These are phyloP conservation scores for Achatina immaculata DNA, from an alignment of 1,140 invertebrate genomes.

Conservation along the genomic window DNA sequence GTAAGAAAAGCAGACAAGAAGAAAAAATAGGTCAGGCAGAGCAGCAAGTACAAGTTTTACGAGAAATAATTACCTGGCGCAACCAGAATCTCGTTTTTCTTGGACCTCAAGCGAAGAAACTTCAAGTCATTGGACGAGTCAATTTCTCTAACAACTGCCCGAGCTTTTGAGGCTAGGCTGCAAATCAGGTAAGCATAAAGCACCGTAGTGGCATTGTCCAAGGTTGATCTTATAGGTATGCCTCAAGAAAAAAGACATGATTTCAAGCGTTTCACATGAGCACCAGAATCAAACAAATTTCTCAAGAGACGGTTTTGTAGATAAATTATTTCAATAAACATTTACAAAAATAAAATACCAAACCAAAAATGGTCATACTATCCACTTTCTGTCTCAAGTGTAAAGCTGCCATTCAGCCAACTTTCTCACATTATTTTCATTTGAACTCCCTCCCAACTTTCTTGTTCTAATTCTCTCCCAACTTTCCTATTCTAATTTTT, in stretches of 20 bases:
- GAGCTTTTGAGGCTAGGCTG: conserved; percentile 91
- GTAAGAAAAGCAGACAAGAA: too few relatives aligned
- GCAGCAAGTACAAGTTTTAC: background rate
- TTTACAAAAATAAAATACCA: background rate
- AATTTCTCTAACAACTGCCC: conserved; percentile 92
- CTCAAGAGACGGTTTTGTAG: background rate
- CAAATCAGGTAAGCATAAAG: conserved; percentile 95
- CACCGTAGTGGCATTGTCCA: conserved; percentile 95
- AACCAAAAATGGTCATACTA: background rate
- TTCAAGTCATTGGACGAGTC: conserved; percentile 97
- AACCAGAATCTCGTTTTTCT: conserved; percentile 98
- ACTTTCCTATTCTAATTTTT: conserved; percentile 15
- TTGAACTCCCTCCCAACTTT: background rate
- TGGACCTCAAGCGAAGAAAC: conserved; percentile 93
- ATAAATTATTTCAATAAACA: background rate
- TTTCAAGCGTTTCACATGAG: background rate
- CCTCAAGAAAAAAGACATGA: conserved; percentile 71
- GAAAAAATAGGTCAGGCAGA: too few relatives aligned
- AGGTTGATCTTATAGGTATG: conserved; percentile 93
- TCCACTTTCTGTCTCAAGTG: background rate
- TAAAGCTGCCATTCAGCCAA: background rate
- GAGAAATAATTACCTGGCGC: conserved; percentile 83
- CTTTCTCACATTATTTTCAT: background rate
- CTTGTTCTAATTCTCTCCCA: conserved; percentile 10
- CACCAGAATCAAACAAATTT: background rate